Evolutionary conservation across 2,797 vertebrate species (phyloP).

Genomic region (Malacoctenus gilli): DNA sequence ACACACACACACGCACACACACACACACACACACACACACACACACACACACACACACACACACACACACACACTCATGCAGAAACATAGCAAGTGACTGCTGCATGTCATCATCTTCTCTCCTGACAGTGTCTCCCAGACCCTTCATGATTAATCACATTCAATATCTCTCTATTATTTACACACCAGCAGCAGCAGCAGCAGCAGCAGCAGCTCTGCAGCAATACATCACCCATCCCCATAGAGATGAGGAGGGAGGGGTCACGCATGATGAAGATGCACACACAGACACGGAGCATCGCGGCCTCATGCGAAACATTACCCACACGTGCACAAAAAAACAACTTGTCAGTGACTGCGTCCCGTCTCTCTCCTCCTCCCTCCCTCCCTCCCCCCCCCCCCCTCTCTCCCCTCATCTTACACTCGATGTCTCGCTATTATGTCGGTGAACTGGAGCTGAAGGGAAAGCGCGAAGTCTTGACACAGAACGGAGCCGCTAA

Average conservation of each 20-base stretch:
- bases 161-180: conserved; percentile 51
- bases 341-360: conserved; percentile 40
- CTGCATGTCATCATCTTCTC: conserved; percentile 18
- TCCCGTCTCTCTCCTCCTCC: conserved; percentile 18
- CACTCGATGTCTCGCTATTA: conserved; percentile 59
- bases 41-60: background rate
- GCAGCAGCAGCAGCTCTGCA: conserved; percentile 25
- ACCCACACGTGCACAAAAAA: conserved; percentile 52
- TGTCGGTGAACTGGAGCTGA: conserved; percentile 78
- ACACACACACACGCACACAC: background rate
- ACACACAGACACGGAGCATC: conserved; percentile 32
- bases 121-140: conserved; percentile 18
- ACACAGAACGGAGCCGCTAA: conserved; percentile 66
- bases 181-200: conserved; percentile 32
- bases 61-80: background rate
- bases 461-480: conserved; percentile 61
- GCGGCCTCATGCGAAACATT: conserved; percentile 34
- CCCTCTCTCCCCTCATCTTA: background rate
- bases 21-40: no score
- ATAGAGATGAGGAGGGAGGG: conserved; percentile 1
- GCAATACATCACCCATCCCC: conserved; percentile 36
- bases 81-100: background rate
- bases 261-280: conserved; percentile 7
- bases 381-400: background rate
- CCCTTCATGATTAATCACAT: conserved; percentile 48